Evolutionary conservation across 2,797 vertebrate genomes (phyloP), one percentile per base, ranked within the genome.

Genomic region (Anniella stebbinsi): DNA sequence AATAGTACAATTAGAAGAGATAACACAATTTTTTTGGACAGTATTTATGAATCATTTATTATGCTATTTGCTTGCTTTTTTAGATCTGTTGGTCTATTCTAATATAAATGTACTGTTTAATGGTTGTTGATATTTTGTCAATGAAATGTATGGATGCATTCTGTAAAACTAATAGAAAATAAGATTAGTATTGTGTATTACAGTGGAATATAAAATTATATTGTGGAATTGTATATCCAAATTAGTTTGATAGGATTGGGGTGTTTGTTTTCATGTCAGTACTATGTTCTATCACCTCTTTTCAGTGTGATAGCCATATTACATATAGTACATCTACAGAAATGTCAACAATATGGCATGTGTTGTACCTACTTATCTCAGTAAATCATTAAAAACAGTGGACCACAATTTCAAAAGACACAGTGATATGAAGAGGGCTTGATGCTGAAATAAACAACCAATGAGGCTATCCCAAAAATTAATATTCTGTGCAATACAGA

Each of bases 341-440:
- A 95, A 93, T 95, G 94, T 96, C 94, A 95, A 96, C 95, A 96
- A 95, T 95, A 93, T 95, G 95, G 95, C 95, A 95, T 96, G 96
- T 95, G 95, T 95, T 95, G 95, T 96, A 95, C 93, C 93, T 95
- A 95, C 94, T 95, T 94, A 95, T 94, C 94, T 95, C 93, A 94
- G 96, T 94, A 96, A 94, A 95, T 95, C 94, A 94, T 93, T 95
- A 94, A 96, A 94, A 96, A 95, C 94, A 95, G 95, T 95, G 93
- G 94, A 90, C 95, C 93, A 94, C 94, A 95, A 94, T 96, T 96
- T 95, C 95, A 95, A 95, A 96, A 72, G 95, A 93, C 92, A 94
- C 83, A 69, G 92, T 94, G 91, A 93, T 95, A 95, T 93, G 94
- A 96, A 96, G 93, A 95, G 94, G 93, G 93, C 80, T 0, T 76